Evolutionary conservation across 1,140 invertebrate genomes (phyloP), one percentile per base, ranked within the genome.

Genomic region (Chrysomallon squamiferum): DNA sequence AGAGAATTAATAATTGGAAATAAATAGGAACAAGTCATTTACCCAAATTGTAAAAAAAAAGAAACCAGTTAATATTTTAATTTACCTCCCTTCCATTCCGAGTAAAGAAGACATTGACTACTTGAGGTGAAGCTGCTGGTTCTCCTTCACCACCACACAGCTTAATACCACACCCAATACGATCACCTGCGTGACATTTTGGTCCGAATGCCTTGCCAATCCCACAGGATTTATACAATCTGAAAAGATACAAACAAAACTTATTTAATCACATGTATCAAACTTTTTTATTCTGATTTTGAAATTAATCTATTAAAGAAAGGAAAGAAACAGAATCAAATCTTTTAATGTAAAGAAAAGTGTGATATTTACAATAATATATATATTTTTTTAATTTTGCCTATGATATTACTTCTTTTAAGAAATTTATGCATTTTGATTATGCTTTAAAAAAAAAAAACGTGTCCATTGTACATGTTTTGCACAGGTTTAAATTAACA

Each of bases 51-150:
- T n/a, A n/a, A n/a, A n/a, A n/a, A n/a, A n/a, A n/a, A n/a, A n/a
- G n/a, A n/a, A n/a, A n/a, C n/a, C n/a, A n/a, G n/a, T n/a, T n/a
- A n/a, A n/a, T n/a, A n/a, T n/a, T n/a, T n/a, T n/a, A n/a, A n/a
- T n/a, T n/a, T n/a, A 87, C 86, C 79, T 87, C 87, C 76, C 85
- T 86, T 22, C 87, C 86, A 77, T 88, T 88, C 63, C 79, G 80
- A 45, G 87, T 87, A 67, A 88, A 88, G 76, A 87, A 88, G 22
- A 87, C 83, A 57, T 80, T 79, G 33, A 83, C 80, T 67, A 71
- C 78, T 59, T 76, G 68, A 60, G 35, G 6, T 5, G 73, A 64
- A 22, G 71, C 49, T 33, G 59, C 71, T 49, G 45, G 59, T 15
- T 73, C 74, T 30, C 64, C 70, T 54, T 76, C 66, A 27, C 52